Percentiles rank a stretch among this genome's conserved stretches.
phyloP scores from a whole-genome alignment of 2,797 vertebrate genomes.

The Yasuhikotakia modesta region DNA sequence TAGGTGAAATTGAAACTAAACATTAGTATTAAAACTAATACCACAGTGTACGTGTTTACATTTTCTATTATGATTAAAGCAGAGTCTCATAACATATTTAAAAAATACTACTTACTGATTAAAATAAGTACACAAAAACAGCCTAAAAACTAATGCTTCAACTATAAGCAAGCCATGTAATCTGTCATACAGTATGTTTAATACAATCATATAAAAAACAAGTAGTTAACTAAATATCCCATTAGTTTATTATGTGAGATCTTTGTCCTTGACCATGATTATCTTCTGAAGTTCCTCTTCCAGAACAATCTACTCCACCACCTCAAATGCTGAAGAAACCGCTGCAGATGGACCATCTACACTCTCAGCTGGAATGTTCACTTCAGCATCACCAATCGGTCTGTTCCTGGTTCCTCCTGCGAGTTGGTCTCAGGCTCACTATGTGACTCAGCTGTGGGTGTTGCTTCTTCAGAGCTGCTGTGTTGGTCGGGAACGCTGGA shows the following conservation, averaged over 20 bases:
- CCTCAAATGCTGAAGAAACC: neutral
- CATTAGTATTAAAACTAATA: neutral
- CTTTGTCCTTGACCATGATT: neutral
- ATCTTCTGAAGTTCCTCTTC: conserved; percentile 5
- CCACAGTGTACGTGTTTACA: neutral
- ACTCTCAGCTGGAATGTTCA: neutral
- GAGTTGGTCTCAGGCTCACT: neutral
- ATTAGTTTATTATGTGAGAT: neutral
- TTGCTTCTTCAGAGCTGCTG: neutral
- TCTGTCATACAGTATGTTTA: neutral
- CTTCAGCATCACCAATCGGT: neutral
- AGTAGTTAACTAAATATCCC: neutral
- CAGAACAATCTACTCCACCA: conserved; percentile 11
- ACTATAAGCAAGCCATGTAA: neutral
- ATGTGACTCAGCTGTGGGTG: neutral
- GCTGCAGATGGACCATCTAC: neutral
- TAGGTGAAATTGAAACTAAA: too few species aligned
- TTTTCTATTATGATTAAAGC: conserved; percentile 5
- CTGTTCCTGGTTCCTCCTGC: neutral
- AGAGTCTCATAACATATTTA: neutral
- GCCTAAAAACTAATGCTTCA: neutral
- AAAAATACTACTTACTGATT: too few species aligned
- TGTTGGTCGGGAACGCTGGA: neutral
- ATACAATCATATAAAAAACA: neutral
- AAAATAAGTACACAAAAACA: neutral